These are phyloP conservation scores for Pangasius larnaudii DNA, from an alignment of 2,797 vertebrate species.

Conservation along the genomic window DNA sequence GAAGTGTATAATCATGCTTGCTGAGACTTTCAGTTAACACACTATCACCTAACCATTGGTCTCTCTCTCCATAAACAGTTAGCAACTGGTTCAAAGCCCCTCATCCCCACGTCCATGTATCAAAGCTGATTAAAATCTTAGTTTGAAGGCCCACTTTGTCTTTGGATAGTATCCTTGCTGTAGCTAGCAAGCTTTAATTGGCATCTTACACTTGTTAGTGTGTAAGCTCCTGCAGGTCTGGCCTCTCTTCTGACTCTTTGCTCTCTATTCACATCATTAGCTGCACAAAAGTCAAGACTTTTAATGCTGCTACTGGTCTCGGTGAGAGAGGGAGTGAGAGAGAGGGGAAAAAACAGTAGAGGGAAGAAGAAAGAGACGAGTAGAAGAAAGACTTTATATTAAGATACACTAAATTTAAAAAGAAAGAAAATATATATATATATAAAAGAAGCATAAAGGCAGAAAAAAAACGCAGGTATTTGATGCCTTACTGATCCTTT, in stretches of 20 bases:
- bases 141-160: conserved; percentile 7
- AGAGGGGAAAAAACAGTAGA: background rate
- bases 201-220: conserved; percentile 39
- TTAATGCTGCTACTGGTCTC: conserved; percentile 4
- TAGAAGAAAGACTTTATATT: background rate
- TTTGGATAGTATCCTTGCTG: conserved; percentile 25
- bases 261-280: conserved; percentile 37
- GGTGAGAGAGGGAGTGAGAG: background rate
- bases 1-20: background rate
- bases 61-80: background rate
- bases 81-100: background rate
- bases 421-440: background rate
- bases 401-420: background rate
- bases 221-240: conserved; percentile 29
- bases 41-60: background rate
- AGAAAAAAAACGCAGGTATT: background rate
- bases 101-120: background rate
- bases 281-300: conserved; percentile 21
- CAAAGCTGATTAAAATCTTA: conserved; percentile 28
- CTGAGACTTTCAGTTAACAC: conserved; percentile 8
- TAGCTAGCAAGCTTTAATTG: conserved; percentile 33
- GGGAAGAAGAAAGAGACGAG: background rate
- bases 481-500: background rate
- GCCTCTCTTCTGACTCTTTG: conserved; percentile 10
- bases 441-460: background rate